Evolutionary conservation across 2,888 invertebrate genomes (phyloP), one percentile per base, ranked within the genome.

Genomic region (Caenorhabditis japonica): DNA sequence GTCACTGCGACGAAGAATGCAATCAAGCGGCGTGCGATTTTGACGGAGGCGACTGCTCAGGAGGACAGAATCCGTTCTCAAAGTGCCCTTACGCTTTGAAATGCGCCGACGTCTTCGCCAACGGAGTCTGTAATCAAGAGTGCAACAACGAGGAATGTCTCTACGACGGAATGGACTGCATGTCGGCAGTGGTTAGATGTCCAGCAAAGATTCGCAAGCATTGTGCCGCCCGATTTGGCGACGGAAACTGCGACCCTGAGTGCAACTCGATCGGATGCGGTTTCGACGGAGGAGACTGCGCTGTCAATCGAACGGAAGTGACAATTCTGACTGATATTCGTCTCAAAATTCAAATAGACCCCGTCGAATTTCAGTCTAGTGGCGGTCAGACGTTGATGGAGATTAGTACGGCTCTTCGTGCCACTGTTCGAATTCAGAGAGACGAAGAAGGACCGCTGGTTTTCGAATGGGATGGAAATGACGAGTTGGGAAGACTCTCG

Each of bases 181-280:
- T 93, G 79, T 92, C 77, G 8, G 44, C 72, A 17, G 44, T 70
- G 7, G 27, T 66, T 17, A 53, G 61, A 21, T 81, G 81, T 51
- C 77, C 76, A 2, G 12, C 5, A 2, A 4, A 36, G 0, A 56
- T 62, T 23, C 36, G 69, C 5, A 33, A 77, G 17, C 51, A 73
- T 23, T 84, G 84, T 52, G 62, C 72, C 7, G 44, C 61, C 82
- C 94, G 95, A 86, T 97, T 95, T 85, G 94, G 93, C 2, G 94
- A 97, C 86, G 96, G 96, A 0, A 91, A 93, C 79, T 99, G 97
- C 87, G 96, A 99, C 88, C 92, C 93, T 75, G 95, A 95, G 0
- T 99, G 99, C 88, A 95, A 97, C 88, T 95, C 93, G 84, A 94
- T 93, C 3, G 97, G 94, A 85, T 99, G 99, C 89, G 94, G 94